Evolutionary conservation across 2,797 vertebrate species (phyloP).

Genomic region (Muscicapa comitata): DNA sequence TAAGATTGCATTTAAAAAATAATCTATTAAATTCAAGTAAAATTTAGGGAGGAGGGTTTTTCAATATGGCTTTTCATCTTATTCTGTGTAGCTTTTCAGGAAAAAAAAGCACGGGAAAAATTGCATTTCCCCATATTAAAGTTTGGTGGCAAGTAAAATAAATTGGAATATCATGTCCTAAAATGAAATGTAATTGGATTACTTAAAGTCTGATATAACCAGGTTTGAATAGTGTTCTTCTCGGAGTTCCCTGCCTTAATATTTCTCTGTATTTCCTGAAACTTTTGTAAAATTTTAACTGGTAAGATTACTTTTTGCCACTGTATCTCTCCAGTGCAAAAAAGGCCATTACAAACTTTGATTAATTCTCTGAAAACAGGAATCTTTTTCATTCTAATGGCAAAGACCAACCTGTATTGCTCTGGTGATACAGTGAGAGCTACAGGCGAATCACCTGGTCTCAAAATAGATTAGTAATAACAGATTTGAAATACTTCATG

Average conservation of each 20-base stretch:
- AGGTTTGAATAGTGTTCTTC: not conserved
- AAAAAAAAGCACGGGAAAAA: not conserved
- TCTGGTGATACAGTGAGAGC: not conserved
- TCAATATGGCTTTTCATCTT: not conserved
- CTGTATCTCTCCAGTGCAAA: not conserved
- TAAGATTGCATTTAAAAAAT: not conserved
- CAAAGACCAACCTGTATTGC: not conserved
- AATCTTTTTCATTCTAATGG: not conserved
- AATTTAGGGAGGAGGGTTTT: not conserved
- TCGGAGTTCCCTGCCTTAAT: not conserved
- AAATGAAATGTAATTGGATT: not conserved
- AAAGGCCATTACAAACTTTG: not conserved
- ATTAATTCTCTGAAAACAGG: not conserved
- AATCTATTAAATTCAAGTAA: not conserved
- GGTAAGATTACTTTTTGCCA: not conserved
- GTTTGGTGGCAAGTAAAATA: not conserved
- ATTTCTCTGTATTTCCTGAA: not conserved
- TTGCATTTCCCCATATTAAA: not conserved
- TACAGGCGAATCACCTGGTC: not conserved
- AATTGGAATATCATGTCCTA: not conserved
- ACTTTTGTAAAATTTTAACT: not conserved
- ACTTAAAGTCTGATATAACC: not conserved
- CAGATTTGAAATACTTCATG: not conserved
- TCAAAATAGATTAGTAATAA: not conserved
- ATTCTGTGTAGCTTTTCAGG: not conserved